Evolutionary conservation across 2,797 vertebrate species (phyloP).

Genomic region (Acestrorhynchus altus): DNA sequence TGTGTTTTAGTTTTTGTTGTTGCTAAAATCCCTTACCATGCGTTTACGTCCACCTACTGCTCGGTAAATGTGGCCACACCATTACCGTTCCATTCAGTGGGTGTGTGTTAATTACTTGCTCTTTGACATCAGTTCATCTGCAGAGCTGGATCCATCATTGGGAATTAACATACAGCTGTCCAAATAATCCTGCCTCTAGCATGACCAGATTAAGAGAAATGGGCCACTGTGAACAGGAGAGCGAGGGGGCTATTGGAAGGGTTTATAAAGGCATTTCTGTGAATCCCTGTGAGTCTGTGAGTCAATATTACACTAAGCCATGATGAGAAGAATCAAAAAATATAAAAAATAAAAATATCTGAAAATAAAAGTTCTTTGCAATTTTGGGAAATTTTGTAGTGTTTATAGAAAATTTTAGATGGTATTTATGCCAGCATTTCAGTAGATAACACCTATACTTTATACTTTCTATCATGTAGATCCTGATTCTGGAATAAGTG

Average conservation of each 20-base stretch:
- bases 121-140: constrained; percentile 4
- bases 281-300: not conserved
- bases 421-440: not conserved
- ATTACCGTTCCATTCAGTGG: not conserved
- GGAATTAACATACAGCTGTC: not conserved
- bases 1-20: too few relatives aligned
- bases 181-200: constrained; percentile 32
- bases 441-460: not conserved
- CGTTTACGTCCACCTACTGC: too few relatives aligned
- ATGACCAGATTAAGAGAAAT: not conserved
- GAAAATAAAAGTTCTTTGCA: too few relatives aligned
- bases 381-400: too few relatives aligned
- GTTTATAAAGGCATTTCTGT: not conserved
- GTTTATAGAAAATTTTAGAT: not conserved
- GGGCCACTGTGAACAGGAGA: not conserved
- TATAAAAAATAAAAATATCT: not conserved
- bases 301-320: not conserved
- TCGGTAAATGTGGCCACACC: too few relatives aligned
- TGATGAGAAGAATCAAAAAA: not conserved
- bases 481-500: not conserved
- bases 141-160: not conserved
- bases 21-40: too few relatives aligned
- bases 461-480: not conserved
- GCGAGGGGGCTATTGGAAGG: not conserved
- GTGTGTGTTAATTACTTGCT: not conserved